phyloP scores from a whole-genome alignment of 2,113 vertebrate genomes.

The Neoarius graeffei region DNA sequence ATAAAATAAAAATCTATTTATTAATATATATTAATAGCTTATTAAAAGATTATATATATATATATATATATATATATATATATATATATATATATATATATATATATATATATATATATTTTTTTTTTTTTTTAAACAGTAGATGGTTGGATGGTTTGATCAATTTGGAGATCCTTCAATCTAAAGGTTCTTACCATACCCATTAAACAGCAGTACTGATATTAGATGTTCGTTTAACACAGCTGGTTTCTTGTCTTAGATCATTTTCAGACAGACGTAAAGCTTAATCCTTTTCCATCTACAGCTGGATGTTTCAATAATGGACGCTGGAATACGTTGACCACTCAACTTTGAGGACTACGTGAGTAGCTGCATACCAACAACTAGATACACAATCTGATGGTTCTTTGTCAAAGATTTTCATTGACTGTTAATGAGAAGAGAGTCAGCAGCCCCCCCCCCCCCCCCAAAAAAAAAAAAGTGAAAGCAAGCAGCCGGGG shows the following conservation, averaged over 20 bases:
- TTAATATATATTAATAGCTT: too few relatives aligned
- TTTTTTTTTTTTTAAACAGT: too few relatives aligned
- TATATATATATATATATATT: too few relatives aligned
- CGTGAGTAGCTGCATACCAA: slow-evolving; percentile 69
- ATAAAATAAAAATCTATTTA: too few relatives aligned
- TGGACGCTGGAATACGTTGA: slow-evolving; percentile 50
- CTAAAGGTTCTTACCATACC: not conserved
- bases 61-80: too few relatives aligned
- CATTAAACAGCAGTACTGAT: not conserved
- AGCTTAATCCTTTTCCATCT: slow-evolving; percentile 44
- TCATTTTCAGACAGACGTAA: slow-evolving; percentile 18
- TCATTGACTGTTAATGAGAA: slow-evolving; percentile 78
- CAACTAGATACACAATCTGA: slow-evolving; percentile 75
- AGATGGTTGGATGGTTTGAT: not conserved
- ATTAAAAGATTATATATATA: too few relatives aligned
- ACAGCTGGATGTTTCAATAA: slow-evolving; percentile 40
- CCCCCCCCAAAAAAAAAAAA: slow-evolving; percentile 62
- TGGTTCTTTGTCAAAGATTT: slow-evolving; percentile 70
- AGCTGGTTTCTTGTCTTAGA: slow-evolving; percentile 3
- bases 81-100: too few relatives aligned
- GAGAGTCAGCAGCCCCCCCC: slow-evolving; percentile 69
- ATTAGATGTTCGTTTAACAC: not conserved
- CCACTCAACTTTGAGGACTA: slow-evolving; percentile 59
- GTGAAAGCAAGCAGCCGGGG: slow-evolving; percentile 76
- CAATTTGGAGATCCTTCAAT: not conserved